Percentiles rank a stretch among this genome's conserved stretches.
These are phyloP conservation scores for Loxodonta africana DNA, from an alignment of 2,113 vertebrate species.

Conservation along the genomic window DNA sequence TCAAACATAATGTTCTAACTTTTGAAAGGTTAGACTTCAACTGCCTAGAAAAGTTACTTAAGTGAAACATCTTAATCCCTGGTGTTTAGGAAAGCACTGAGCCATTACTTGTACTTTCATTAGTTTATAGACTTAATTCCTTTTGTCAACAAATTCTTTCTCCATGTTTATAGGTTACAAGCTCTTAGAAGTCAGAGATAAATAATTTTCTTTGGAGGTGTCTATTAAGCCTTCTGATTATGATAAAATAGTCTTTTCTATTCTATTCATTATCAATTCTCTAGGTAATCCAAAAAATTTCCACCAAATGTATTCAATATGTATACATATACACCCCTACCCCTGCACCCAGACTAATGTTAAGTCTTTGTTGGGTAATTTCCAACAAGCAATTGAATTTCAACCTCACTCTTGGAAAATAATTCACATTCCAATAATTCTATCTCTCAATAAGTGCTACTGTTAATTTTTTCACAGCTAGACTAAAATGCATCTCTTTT, in stretches of 20 bases:
- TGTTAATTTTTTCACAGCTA: conserved; percentile 10
- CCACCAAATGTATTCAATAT: not conserved
- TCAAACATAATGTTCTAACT: not conserved
- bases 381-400: conserved; percentile 35
- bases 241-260: not conserved
- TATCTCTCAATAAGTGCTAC: not conserved
- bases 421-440: not conserved
- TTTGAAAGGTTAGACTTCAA: not conserved
- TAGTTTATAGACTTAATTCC: not conserved
- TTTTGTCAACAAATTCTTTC: not conserved
- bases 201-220: conserved; percentile 4
- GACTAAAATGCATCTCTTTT: conserved; percentile 17
- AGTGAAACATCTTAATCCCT: not conserved
- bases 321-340: not conserved
- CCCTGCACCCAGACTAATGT: not conserved
- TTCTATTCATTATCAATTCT: not conserved
- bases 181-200: not conserved
- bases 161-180: not conserved
- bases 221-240: conserved; percentile 23
- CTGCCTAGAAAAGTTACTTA: not conserved
- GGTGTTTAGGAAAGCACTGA: not conserved
- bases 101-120: not conserved
- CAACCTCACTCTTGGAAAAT: not conserved
- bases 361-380: not conserved
- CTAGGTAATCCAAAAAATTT: conserved; percentile 10